Base-by-base conservation (phyloP, 35 echinoderm and acorn worm genomes). In the Apostichopus japonicus region DNA sequence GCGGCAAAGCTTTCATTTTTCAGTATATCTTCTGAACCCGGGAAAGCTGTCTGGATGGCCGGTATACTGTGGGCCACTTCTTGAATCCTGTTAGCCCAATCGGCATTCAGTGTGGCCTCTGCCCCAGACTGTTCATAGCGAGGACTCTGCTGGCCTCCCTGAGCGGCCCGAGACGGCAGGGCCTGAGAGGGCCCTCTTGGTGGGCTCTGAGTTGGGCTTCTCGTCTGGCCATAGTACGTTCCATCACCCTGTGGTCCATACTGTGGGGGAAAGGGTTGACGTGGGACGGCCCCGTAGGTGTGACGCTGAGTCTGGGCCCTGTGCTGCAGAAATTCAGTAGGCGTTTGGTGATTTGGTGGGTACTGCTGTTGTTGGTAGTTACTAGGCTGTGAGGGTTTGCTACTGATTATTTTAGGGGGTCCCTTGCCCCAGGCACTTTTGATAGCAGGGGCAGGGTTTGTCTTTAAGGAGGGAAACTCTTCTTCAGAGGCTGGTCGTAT, bases 381-480 rank as follows among this genome's bases (percentile, higher is more conserved):
- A 61, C 57, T 61, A 57, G 33, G 71, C 55, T 57, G 53, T 84
- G 81, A 62, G 54, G 54, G 81, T 57, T 23, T 84, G 65, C 22
- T 54, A 8, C 33, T 72, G 16, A 24, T 72, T 2, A 72, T 23
- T 63, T 89, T 59, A 53, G 86, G 86, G 23, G 86, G 86, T 33
- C 86, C 86, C 56, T 89, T 89, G 1, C 86, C 86, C 86, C 86
- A 89, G 22, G 86, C 86, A 73, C 86, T 73, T 89, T 89, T 89
- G 33, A 51, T 24, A 0, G 62, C 22, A 33, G 86, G 86, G 6
- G 17, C 86, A 89, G 62, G 59, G 16, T 17, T 63, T 25, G 63
- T 63, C 22, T 89, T 57, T 11, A 89, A 25, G 7, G 86, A 65
- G 10, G 86, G 86, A 51, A 65, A 89, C 9, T 89, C 86, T 17